phyloP scores from a whole-genome alignment of 2,888 invertebrate genomes.

The Pegoplata infirma region DNA sequence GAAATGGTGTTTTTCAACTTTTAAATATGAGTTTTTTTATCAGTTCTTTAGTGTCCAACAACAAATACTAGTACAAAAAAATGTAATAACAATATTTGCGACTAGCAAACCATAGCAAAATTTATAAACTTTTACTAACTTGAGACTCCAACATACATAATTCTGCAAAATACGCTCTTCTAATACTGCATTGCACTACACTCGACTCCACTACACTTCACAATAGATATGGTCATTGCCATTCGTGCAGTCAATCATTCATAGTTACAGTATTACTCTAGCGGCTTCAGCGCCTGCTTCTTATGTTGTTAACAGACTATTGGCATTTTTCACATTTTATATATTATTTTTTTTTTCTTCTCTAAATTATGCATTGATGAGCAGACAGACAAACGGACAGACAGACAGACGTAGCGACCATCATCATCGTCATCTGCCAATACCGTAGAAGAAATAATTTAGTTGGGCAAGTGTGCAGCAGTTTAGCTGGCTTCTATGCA shows the following conservation, averaged over 20 bases:
- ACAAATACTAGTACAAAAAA: background rate
- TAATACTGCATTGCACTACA: background rate
- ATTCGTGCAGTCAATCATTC: conserved; percentile 48
- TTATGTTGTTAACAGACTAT: conserved; percentile 18
- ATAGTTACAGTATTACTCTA: conserved; percentile 34
- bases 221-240: conserved; percentile 39
- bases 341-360: no score
- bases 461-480: background rate
- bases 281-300: conserved; percentile 1
- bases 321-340: conserved; percentile 7
- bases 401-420: no score
- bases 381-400: background rate
- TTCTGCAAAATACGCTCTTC: background rate
- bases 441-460: no score
- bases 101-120: conserved; percentile 41
- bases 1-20: background rate
- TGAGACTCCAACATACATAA: background rate
- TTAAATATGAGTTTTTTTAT: background rate
- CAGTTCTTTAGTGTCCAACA: background rate
- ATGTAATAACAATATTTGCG: conserved; percentile 15
- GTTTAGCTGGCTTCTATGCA: background rate
- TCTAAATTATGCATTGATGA: conserved; percentile 31
- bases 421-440: conserved; percentile 49
- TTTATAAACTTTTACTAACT: background rate
- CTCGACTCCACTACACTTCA: background rate